Evolutionary conservation across 2,113 vertebrate species (phyloP).

Genomic region (Miniopterus natalensis): DNA sequence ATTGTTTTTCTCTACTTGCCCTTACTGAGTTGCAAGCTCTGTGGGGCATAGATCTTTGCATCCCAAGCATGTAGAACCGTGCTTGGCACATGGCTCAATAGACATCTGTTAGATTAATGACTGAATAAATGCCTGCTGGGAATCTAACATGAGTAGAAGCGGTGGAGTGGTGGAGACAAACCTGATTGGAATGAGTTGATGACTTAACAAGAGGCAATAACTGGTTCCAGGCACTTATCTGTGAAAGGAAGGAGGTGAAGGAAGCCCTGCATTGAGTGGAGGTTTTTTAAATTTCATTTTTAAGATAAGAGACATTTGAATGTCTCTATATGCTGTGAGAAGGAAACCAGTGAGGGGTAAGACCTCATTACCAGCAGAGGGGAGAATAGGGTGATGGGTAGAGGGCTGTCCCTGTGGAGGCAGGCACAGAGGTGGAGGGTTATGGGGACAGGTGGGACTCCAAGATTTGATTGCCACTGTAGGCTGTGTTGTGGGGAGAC

Average conservation of each 20-base stretch:
- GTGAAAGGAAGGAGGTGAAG: background rate
- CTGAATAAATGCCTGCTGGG: background rate
- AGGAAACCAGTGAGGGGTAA: background rate
- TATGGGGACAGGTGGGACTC: background rate
- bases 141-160: background rate
- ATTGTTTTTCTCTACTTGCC: background rate
- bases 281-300: background rate
- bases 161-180: background rate
- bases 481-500: background rate
- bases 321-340: background rate
- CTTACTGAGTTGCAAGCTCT: background rate
- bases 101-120: background rate
- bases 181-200: background rate
- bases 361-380: accelerated
- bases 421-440: too few species aligned
- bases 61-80: background rate
- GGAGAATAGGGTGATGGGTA: too few species aligned
- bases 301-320: background rate
- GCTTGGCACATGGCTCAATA: background rate
- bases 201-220: background rate
- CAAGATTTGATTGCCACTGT: background rate
- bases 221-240: background rate
- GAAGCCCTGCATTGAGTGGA: background rate
- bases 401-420: background rate
- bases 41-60: background rate